Evolutionary conservation across 2,797 vertebrate genomes (phyloP), one percentile per base, ranked within the genome.

Genomic region (Helostoma temminkii): DNA sequence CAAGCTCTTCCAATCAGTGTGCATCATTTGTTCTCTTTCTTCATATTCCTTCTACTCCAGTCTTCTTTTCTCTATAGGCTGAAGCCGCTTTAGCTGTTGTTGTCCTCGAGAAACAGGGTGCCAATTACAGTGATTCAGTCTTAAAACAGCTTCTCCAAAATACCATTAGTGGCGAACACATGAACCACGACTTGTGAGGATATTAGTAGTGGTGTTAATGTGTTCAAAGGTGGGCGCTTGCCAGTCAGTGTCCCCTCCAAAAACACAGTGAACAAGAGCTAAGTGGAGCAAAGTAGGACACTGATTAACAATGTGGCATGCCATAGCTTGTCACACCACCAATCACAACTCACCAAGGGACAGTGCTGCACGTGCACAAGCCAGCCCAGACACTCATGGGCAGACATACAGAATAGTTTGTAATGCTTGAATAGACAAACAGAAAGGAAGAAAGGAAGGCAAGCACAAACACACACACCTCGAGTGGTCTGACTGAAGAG

Each of bases 121-220:
- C 89, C 91, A 92, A 93, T 92, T 92, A 92, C 81, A 54, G 73
- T 76, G 61, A 80, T 81, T 66, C 24, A 37, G 73, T 58, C 76
- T 82, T 67, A 53, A 81, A 84, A 78, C 57, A 22, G 77, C 77
- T 73, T 81, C 75, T 83, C 70, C 76, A 77, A 87, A 83, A 82
- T 78, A 66, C 85, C 82, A 79, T 87, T 80, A 87, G 83, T 86
- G 59, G 59, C 64, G 66, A 74, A 81, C 69, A 76, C 87, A 82
- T 69, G 66, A 71, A 85, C 80, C 56, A 6, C 66, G 43, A 52
- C 52, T 60, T 39, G 78, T 74, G n/a, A 22, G 70, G 54, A 68
- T 70, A 72, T 88, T 81, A 83, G 70, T 9, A 22, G 42, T 46
- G 21, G 66, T 66, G 83, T 66, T 83, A 81, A 78, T 71, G 66